Conservation (phyloP, 2,797 vertebrate species). For the Melanogrammus aeglefinus region DNA sequence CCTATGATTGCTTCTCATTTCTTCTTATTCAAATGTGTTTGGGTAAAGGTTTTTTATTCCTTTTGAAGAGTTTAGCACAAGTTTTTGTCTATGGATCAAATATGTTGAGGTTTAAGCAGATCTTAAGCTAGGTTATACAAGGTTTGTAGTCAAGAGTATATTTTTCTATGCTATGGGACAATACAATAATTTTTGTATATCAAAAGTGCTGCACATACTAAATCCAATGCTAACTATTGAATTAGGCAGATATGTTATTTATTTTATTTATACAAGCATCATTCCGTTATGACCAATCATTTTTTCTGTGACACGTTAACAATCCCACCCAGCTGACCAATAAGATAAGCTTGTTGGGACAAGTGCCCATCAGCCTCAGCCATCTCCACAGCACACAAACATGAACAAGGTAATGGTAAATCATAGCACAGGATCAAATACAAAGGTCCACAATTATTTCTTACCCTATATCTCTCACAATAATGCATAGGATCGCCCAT, state of each 20-base stretch:
- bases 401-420: neutral
- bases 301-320: no score
- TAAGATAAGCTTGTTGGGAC: no score
- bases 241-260: no score
- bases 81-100: neutral
- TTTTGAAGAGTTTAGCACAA: neutral
- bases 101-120: slow-evolving; percentile 4
- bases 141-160: neutral
- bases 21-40: slow-evolving; percentile 1
- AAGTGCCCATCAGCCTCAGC: no score
- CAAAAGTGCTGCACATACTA: neutral
- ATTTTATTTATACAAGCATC: no score
- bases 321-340: no score
- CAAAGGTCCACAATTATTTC: no score
- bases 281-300: no score
- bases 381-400: no score
- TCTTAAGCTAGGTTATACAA: neutral
- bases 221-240: neutral
- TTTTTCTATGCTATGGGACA: neutral
- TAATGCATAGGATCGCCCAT: neutral
- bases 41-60: neutral
- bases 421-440: neutral
- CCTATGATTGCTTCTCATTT: neutral
- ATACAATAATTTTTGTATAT: slow-evolving; percentile 15
- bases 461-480: no score